Evolutionary conservation across 2,113 vertebrate species (phyloP).

Genomic region (Carlito syrichta): DNA sequence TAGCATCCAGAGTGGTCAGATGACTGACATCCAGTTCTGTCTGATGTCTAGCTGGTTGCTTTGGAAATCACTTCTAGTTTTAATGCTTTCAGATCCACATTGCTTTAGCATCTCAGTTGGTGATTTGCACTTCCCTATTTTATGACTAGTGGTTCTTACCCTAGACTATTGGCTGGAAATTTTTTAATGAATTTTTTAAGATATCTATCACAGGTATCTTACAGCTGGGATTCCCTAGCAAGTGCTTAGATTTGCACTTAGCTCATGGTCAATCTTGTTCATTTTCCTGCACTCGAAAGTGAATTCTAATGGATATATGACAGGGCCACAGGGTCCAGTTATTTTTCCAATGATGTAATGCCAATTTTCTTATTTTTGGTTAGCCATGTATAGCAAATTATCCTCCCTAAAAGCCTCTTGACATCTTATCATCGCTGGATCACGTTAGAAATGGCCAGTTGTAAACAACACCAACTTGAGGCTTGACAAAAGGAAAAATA

Average conservation of each 20-base stretch:
- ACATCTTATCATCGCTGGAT: neutral
- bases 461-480: neutral
- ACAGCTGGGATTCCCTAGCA: neutral
- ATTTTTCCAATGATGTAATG: neutral
- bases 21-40: neutral
- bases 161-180: neutral
- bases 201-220: neutral
- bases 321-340: fast-evolving
- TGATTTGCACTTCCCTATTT: neutral
- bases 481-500: neutral
- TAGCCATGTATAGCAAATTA: neutral
- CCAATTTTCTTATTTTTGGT: neutral
- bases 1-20: neutral
- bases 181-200: neutral
- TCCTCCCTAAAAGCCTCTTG: neutral
- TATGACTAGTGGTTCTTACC: neutral
- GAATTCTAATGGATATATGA: neutral
- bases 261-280: neutral
- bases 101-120: neutral
- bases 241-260: neutral
- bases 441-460: neutral
- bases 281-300: neutral
- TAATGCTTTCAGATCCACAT: neutral
- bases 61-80: neutral
- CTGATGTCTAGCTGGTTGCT: neutral